Base-by-base conservation (phyloP, 2,888 invertebrate species). In the Nipponacmea schrenckii region DNA sequence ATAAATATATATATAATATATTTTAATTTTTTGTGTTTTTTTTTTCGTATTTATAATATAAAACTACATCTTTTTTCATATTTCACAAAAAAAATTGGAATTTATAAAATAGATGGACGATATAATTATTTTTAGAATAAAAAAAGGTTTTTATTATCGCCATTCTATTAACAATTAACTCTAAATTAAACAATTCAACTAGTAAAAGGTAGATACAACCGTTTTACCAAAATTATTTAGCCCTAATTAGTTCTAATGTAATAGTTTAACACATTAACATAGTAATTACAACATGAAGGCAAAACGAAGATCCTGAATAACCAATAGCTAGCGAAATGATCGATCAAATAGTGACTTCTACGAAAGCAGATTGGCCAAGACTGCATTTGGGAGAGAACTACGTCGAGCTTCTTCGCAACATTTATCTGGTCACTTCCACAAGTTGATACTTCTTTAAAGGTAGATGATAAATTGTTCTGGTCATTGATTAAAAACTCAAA, bases 1-100 rank as follows among this genome's bases (percentile, higher is more conserved):
- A 78, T 73, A 76, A 70, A 75, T 68, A 72, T 63, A 48, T 64
- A 50, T 24, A 56, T 65, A 24, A 56, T 56, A 14, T 56, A 12
- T 56, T 24, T 56, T 56, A 12, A 20, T 24, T 56, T 24, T 56
- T 24, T 17, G 12, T 0, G 10, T 56, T 56, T 56, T 50, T 56
- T n/a, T n/a, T n/a, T 56, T 20, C 24, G 12, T 24, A 24, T 20
- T 24, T 24, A 24, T 56, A 24, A 56, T 56, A 56, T 56, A 56
- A 56, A 56, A 56, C 56, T 56, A 56, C 56, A 56, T 56, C 56
- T 56, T 56, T 56, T 24, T 56, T 24, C 24, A 56, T 56, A 56
- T 56, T 56, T 56, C 56, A 56, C 56, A 56, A 56, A 39, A 31
- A 39, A 39, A 39, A 20, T 24, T 56, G 56, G 56, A 56, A 56